A percentile compares a stretch with the other conserved stretches of the same genome.
Evolutionary conservation across 2,113 vertebrate species (phyloP).

Genomic region (Amia ocellicauda): DNA sequence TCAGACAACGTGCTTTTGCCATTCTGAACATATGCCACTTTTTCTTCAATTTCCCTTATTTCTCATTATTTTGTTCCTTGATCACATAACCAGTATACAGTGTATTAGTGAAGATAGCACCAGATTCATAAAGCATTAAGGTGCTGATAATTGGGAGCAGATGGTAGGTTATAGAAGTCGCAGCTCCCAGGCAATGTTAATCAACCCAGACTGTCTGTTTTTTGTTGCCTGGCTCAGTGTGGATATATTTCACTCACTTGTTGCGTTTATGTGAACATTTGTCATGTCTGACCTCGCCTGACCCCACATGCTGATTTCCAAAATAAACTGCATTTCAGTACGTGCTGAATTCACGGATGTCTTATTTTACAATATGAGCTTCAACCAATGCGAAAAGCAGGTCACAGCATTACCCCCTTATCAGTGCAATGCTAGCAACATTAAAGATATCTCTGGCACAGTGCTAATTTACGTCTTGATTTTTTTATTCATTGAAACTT

Average conservation of each 20-base stretch:
- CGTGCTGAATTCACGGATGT: not conserved
- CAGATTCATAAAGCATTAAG: conserved; percentile 19
- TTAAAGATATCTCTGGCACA: conserved; percentile 41
- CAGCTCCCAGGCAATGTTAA: conserved; percentile 32
- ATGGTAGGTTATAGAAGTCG: conserved; percentile 32
- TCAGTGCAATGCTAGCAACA: conserved; percentile 27
- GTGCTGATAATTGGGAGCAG: conserved; percentile 30
- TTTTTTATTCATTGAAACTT: too few relatives aligned
- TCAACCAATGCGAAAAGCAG: not conserved
- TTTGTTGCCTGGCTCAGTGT: conserved; percentile 24
- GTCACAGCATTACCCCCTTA: conserved; percentile 22
- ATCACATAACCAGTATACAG: not conserved
- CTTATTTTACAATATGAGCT: conserved; percentile 15
- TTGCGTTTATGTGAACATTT: conserved; percentile 22
- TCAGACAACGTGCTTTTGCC: not conserved
- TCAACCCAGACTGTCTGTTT: conserved; percentile 30
- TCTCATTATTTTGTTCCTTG: too few relatives aligned
- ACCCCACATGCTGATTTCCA: conserved; percentile 19
- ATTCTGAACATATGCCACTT: not conserved
- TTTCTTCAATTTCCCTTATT: too few relatives aligned
- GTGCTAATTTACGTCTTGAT: conserved; percentile 55
- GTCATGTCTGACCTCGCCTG: conserved; percentile 24
- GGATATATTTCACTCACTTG: conserved; percentile 17
- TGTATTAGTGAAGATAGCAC: conserved; percentile 8
- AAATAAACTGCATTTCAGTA: conserved; percentile 3